Conservation (phyloP, 2,113 vertebrate species). For the Zeus faber region DNA sequence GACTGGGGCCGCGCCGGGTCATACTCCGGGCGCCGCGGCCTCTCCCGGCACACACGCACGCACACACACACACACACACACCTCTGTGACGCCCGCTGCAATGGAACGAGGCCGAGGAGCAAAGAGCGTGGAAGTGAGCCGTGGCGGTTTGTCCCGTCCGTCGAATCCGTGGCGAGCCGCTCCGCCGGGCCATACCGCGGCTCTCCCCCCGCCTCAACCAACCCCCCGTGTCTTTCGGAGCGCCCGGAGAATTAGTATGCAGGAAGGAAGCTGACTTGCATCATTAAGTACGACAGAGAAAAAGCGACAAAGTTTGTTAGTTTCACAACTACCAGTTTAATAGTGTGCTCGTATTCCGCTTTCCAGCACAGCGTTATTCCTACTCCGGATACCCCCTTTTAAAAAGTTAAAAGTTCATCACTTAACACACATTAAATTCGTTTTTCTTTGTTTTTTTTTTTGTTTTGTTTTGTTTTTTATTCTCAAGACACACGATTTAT, state of each 20-base stretch:
- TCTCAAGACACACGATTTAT: slow-evolving; percentile 73
- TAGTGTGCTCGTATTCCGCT: slow-evolving; percentile 39
- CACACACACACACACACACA: not conserved
- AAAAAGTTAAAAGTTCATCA: slow-evolving; percentile 82
- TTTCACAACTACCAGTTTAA: slow-evolving; percentile 85
- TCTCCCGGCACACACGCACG: slow-evolving; percentile 37
- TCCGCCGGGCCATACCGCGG: not conserved
- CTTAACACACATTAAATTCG: slow-evolving; percentile 80
- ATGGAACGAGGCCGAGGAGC: not conserved
- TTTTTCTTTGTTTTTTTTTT: slow-evolving; percentile 27
- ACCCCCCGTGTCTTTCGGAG: slow-evolving; percentile 33
- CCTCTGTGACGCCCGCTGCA: not conserved
- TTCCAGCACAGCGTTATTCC: slow-evolving; percentile 84
- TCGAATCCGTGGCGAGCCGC: not conserved
- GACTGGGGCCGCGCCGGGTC: slow-evolving; percentile 56
- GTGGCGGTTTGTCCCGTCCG: not conserved
- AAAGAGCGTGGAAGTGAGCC: not conserved
- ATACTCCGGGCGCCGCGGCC: slow-evolving; percentile 46
- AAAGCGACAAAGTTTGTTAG: slow-evolving; percentile 82
- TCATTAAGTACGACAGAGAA: slow-evolving; percentile 74
- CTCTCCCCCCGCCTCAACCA: not conserved
- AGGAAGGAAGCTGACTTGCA: slow-evolving; percentile 81
- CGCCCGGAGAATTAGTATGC: slow-evolving; percentile 90
- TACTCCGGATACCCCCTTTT: slow-evolving; percentile 58
- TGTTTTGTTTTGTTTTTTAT: slow-evolving; percentile 32